phyloP scores from a whole-genome alignment of 2,888 invertebrate genomes.

The Drosophila cracens region DNA sequence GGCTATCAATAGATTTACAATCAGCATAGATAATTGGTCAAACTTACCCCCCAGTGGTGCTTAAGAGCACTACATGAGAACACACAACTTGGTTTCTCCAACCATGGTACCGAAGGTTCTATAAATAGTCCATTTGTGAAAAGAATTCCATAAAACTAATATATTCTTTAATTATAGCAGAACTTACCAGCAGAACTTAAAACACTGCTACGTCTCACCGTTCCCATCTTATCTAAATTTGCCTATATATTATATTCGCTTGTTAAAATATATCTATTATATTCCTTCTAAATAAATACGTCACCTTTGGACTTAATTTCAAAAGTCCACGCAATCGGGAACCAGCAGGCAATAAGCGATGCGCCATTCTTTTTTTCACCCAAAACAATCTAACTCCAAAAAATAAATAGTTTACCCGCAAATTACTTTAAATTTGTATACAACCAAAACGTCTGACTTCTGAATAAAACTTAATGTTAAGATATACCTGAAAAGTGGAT shows the following conservation, averaged over 20 bases:
- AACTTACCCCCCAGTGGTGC: slow-evolving; percentile 71
- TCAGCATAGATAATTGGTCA: background rate
- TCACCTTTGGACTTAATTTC: slow-evolving; percentile 37
- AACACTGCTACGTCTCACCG: slow-evolving; percentile 6
- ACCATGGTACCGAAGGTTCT: slow-evolving; percentile 45
- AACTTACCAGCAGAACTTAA: slow-evolving; percentile 14
- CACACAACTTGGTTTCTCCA: slow-evolving; percentile 43
- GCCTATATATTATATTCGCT: slow-evolving; percentile 1
- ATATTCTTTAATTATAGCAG: background rate
- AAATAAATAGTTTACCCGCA: background rate
- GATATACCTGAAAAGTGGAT: background rate
- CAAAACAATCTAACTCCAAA: background rate
- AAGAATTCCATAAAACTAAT: background rate
- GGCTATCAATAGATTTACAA: background rate
- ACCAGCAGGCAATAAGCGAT: slow-evolving; percentile 16
- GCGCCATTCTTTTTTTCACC: slow-evolving; percentile 35
- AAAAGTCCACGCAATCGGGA: slow-evolving; percentile 2
- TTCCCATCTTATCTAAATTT: background rate
- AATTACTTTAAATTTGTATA: slow-evolving; percentile 10
- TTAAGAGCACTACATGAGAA: slow-evolving; percentile 41
- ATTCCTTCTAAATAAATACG: background rate
- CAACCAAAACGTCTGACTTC: slow-evolving; percentile 7
- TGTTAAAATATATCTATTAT: background rate
- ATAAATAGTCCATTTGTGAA: background rate
- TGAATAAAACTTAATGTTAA: slow-evolving; percentile 5